Evolutionary conservation across 2,888 invertebrate genomes (phyloP).

Genomic region (Phytoseiulus persimilis): DNA sequence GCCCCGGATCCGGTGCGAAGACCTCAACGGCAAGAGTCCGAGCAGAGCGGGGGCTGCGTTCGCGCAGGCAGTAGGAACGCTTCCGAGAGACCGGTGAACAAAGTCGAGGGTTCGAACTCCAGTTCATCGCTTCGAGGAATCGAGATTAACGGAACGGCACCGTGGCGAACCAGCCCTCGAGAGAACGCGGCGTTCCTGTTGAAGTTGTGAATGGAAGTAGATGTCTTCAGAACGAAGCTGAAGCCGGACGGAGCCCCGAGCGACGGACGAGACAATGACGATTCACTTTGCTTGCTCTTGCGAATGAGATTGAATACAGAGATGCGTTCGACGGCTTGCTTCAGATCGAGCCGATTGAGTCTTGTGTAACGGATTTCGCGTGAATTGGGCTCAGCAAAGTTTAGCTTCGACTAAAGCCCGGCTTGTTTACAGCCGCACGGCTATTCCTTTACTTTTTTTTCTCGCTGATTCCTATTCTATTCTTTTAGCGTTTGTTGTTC

Average conservation of each 20-base stretch:
- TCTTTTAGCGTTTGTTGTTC: background rate
- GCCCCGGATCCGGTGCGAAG: too few relatives aligned
- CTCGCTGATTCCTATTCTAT: background rate
- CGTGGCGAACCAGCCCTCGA: too few relatives aligned
- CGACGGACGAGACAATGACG: background rate
- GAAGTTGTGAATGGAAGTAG: too few relatives aligned
- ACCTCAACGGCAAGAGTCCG: background rate
- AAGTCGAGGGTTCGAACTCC: background rate
- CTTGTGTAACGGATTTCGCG: background rate
- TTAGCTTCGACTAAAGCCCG: background rate
- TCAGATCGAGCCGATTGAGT: background rate
- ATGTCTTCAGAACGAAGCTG: too few relatives aligned
- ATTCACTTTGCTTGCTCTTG: background rate
- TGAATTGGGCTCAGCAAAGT: background rate
- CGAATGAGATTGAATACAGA: background rate
- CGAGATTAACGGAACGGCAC: background rate
- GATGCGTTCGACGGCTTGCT: background rate
- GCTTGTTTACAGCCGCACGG: background rate
- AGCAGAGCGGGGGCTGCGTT: background rate
- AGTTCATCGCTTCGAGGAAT: background rate
- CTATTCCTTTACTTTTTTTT: background rate
- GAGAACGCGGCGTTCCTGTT: too few relatives aligned
- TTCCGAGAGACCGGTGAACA: background rate
- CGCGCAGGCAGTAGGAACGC: background rate
- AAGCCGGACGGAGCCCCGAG: too few relatives aligned